Evolutionary conservation across 37 sponge, comb jelly and placozoan genomes (phyloP).

Genomic region (Hexactinellida sp.): DNA sequence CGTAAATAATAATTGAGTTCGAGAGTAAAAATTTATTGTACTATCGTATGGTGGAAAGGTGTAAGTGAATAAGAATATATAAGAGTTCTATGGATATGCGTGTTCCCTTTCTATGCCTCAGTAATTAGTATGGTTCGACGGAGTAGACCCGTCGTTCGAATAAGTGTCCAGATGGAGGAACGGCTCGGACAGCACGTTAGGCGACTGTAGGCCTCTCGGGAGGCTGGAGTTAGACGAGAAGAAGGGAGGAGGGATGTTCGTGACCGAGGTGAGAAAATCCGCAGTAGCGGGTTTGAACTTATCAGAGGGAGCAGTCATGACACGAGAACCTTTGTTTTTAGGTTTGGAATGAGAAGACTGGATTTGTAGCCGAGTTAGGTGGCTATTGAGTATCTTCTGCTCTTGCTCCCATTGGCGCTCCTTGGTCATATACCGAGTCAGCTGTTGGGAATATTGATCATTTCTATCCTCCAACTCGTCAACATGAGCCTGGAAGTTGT

Average conservation of each 20-base stretch:
- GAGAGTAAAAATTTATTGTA: not conserved
- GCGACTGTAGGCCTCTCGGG: not conserved
- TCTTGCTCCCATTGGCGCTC: not conserved
- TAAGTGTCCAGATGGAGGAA: not conserved
- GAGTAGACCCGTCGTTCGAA: not conserved
- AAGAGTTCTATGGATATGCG: not conserved
- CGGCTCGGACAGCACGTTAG: not conserved
- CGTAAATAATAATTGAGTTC: not conserved
- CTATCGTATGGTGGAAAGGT: not conserved
- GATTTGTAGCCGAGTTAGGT: not conserved
- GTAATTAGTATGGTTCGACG: not conserved
- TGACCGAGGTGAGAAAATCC: not conserved
- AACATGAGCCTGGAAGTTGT: not conserved
- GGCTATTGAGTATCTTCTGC: conserved; percentile 4
- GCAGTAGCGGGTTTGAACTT: not conserved
- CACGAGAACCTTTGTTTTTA: not conserved
- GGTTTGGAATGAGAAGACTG: not conserved
- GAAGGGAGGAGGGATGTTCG: not conserved
- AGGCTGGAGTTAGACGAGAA: not conserved
- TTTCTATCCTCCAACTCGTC: conserved; percentile 15
- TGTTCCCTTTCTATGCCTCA: no score
- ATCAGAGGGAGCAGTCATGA: not conserved
- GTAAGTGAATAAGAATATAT: not conserved
- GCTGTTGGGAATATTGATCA: conserved; percentile 11
- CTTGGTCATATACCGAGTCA: not conserved